phyloP scores from a whole-genome alignment of 1,140 invertebrate genomes.

The Drosophila albomicans region DNA sequence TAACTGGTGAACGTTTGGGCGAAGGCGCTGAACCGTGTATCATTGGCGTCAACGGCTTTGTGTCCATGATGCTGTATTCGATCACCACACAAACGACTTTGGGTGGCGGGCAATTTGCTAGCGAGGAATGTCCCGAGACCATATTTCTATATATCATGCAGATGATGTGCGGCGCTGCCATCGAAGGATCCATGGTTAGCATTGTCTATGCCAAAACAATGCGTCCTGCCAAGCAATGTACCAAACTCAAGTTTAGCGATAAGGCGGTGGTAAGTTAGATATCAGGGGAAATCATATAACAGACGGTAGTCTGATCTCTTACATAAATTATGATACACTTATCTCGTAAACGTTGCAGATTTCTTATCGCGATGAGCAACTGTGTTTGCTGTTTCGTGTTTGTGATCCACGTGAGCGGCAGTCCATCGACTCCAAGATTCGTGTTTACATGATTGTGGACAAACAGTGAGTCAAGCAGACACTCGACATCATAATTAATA shows the following conservation, averaged over 20 bases:
- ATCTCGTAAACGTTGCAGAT: conserved; percentile 81
- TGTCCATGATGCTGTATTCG: conserved; percentile 87
- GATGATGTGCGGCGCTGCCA: conserved; percentile 86
- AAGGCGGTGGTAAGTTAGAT: conserved; percentile 86
- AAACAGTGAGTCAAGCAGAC: conserved; percentile 59
- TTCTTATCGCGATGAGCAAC: conserved; percentile 86
- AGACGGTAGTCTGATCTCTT: no score
- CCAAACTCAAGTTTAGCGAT: conserved; percentile 87
- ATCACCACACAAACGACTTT: conserved; percentile 89
- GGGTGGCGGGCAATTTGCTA: conserved; percentile 90
- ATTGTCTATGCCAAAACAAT: conserved; percentile 88
- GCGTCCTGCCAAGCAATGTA: conserved; percentile 85
- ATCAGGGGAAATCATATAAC: not conserved
- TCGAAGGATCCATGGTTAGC: conserved; percentile 87
- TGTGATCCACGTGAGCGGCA: conserved; percentile 87
- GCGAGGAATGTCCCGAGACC: conserved; percentile 93
- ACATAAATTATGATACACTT: conserved; percentile 7
- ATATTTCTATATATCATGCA: conserved; percentile 89
- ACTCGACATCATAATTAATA: no score
- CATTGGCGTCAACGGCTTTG: conserved; percentile 86
- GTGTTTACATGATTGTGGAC: conserved; percentile 86
- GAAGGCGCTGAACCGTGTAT: conserved; percentile 83
- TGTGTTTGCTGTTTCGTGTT: conserved; percentile 88
- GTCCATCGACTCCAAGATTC: conserved; percentile 87
- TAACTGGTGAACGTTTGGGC: conserved; percentile 64